Evolutionary conservation across 2,888 invertebrate genomes (phyloP).

Genomic region (Drosophila neotestacea): DNA sequence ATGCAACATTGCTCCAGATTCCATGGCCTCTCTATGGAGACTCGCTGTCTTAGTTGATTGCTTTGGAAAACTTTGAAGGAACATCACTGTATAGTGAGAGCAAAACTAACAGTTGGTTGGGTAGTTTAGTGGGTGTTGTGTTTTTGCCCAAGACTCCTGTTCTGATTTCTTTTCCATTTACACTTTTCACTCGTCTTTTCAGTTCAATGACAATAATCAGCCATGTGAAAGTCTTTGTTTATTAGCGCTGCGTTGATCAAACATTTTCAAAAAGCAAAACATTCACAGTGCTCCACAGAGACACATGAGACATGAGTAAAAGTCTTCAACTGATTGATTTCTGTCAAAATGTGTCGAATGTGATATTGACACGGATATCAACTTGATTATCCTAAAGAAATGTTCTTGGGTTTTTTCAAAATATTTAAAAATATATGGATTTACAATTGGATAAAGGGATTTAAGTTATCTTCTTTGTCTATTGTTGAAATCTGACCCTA

Average conservation of each 20-base stretch:
- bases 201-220: conserved; percentile 74
- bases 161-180: conserved; percentile 59
- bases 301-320: neutral
- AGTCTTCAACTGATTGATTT: conserved; percentile 27
- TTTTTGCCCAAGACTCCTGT: conserved; percentile 15
- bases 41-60: conserved; percentile 58
- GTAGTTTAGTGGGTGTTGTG: conserved; percentile 2
- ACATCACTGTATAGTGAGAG: conserved; percentile 51
- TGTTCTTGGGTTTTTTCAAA: no score
- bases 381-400: neutral
- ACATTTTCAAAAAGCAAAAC: conserved; percentile 23
- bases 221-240: conserved; percentile 65
- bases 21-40: conserved; percentile 14
- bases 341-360: neutral
- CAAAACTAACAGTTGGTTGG: conserved; percentile 57
- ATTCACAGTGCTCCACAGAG: conserved; percentile 1
- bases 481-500: no score
- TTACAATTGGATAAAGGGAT: no score
- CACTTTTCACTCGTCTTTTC: conserved; percentile 47
- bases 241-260: conserved; percentile 58
- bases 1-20: conserved; percentile 14
- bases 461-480: no score
- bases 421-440: no score
- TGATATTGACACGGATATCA: conserved; percentile 5
- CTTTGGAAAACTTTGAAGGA: conserved; percentile 72